Evolutionary conservation across 2,113 vertebrate species (phyloP), one percentile per base, ranked within the genome.

Genomic region (Bujurquina vittata): DNA sequence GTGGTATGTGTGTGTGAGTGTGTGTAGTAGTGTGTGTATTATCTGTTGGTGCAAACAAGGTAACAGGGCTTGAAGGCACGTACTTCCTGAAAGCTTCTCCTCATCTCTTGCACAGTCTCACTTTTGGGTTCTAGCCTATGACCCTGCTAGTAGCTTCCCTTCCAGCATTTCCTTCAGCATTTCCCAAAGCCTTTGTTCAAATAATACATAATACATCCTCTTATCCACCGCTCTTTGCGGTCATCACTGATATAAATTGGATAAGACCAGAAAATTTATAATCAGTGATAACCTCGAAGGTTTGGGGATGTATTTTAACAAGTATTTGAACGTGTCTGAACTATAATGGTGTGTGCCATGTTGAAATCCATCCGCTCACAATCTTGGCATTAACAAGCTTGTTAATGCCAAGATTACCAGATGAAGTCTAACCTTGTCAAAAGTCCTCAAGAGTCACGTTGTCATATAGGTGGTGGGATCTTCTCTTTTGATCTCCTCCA

Each of bases 31-130:
- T 37, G 35, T 37, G 35, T 37, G 35, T 37, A 58, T 59, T 46
- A 86, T 75, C 52, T 65, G 79, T 79, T 85, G 83, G 74, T 94
- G 94, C 94, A 96, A 93, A 95, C 95, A 94, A 93, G 91, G 94
- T 95, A 94, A 93, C 92, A 81, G 59, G 82, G 79, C 88, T 90
- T 91, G 58, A 54, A 94, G 84, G 87, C 87, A 91, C 90, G 87
- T 79, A 80, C 49, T 90, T 90, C 83, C 80, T 88, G 37, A 89
- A 75, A 81, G 86, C 80, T 83, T 90, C 72, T 86, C 76, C 86
- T 92, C 89, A 92, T 94, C 57, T 85, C 82, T 85, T 87, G 78
- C 84, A 83, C 88, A 87, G 81, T 77, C 55, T 63, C 84, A 65
- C 86, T 80, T 65, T 79, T 67, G 52, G 88, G 73, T 80, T 93